Evolutionary conservation across 2,797 vertebrate species (phyloP).

Genomic region (Toxotes lorentzi): DNA sequence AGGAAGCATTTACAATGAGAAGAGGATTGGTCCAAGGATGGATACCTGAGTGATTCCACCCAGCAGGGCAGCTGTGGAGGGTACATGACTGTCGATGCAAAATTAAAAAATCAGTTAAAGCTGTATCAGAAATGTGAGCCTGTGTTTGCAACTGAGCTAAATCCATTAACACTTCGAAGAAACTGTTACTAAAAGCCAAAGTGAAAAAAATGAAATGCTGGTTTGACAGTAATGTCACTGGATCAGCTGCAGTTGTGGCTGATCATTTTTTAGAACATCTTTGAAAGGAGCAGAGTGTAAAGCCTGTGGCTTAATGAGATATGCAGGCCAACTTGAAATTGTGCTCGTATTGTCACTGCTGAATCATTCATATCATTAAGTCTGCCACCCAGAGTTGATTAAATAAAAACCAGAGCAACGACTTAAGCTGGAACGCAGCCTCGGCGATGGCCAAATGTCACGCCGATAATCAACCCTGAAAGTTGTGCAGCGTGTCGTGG

Average conservation of each 20-base stretch:
- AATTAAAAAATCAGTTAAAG: too few relatives aligned
- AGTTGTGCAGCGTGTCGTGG: conserved; percentile 13
- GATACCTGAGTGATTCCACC: too few relatives aligned
- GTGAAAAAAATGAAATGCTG: not conserved
- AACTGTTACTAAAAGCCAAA: not conserved
- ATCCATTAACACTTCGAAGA: not conserved
- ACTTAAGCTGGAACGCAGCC: not conserved
- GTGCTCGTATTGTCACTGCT: not conserved
- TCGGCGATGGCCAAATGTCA: conserved; percentile 12
- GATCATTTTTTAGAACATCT: too few relatives aligned
- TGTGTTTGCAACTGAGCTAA: not conserved
- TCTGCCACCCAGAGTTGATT: not conserved
- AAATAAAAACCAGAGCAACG: not conserved
- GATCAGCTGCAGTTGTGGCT: too few relatives aligned
- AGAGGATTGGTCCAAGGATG: too few relatives aligned
- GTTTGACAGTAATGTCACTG: not conserved
- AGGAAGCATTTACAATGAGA: too few relatives aligned
- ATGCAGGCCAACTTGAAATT: too few relatives aligned
- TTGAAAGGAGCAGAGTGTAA: too few relatives aligned
- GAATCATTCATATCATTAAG: not conserved
- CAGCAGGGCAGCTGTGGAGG: too few relatives aligned
- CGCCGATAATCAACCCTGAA: conserved; percentile 35
- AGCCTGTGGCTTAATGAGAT: too few relatives aligned
- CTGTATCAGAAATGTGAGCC: too few relatives aligned
- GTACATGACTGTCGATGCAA: too few relatives aligned